Conservation (phyloP, 2,888 invertebrate species). For the Ecliptopera silaceata region DNA sequence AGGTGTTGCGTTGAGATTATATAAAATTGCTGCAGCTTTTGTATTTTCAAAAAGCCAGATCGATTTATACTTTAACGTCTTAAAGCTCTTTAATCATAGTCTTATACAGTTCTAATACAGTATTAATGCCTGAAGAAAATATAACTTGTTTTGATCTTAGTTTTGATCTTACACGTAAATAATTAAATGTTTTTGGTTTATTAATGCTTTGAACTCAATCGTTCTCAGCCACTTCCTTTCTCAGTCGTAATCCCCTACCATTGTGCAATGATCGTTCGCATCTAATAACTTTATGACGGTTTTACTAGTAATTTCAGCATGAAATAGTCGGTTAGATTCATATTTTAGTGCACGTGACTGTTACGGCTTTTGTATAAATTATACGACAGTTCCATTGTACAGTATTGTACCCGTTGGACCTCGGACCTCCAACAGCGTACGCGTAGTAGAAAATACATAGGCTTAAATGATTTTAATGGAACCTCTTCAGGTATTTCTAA, state of each 20-base stretch:
- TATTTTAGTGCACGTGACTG: conserved; percentile 30
- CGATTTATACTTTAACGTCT: no score
- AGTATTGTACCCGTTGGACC: conserved; percentile 22
- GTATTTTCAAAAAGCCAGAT: background rate
- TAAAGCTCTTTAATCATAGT: no score
- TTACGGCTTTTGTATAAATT: conserved; percentile 32
- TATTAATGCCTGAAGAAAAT: no score
- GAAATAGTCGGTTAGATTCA: conserved; percentile 7
- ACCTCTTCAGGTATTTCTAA: conserved; percentile 31
- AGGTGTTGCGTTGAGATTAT: background rate
- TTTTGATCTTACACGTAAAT: no score
- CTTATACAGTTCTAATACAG: no score
- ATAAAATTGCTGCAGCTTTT: background rate
- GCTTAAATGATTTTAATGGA: conserved; percentile 40
- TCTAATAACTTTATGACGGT: conserved; percentile 16
- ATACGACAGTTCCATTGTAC: conserved; percentile 36
- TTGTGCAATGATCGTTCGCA: background rate
- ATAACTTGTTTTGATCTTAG: no score
- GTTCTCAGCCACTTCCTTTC: no score
- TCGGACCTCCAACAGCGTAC: conserved; percentile 34
- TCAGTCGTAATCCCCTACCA: background rate
- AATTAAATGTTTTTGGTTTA: no score
- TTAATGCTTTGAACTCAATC: no score
- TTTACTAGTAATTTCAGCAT: conserved; percentile 13
- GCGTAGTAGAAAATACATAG: conserved; percentile 36